Base-by-base conservation (phyloP, 2,797 vertebrate species). In the Sebastiscus albofasciatus region DNA sequence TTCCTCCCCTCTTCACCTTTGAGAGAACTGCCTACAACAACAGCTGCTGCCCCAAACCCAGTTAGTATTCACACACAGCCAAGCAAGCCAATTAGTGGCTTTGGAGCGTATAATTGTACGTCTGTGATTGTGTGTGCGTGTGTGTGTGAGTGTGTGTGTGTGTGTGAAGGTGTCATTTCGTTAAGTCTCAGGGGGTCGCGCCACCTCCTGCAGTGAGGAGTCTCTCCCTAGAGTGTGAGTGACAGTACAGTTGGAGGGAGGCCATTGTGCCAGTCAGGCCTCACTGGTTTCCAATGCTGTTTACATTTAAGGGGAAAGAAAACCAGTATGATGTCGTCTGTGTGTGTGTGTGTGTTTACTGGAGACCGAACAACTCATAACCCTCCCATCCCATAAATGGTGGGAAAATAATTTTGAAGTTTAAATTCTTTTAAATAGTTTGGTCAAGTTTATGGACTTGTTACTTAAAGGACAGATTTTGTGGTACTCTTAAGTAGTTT, bases 181-280 rank as follows among this genome's bases (percentile, higher is more conserved):
- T 90, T 74, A 80, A 83, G 85, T 90, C 92, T 91, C 87, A 27
- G 91, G 90, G 87, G 91, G 92, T 89, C 83, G 90, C 89, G 89
- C 91, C 89, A 91, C 85, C 88, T 90, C 95, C 93, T 85, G 90
- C 90, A 31, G 94, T 75, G 94, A 88, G 90, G 87, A 91, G 95
- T 95, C 92, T 95, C 79, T 91, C 85, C 75, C 75, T 67, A 77
- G 90, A 87, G 89, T 80, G 85, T 93, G 94, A 95, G 89, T 94
- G 92, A 91, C 93, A 92, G 91, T 73, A 60, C 16, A 8, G 90
- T 87, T 73, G 16, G 77, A 79, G 86, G 87, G 92, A 82, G 85
- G 78, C 64, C 89, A 80, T 92, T 93, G 90, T 94, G 79, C 33
- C 74, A 73, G 93, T 91, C 91, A 92, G 66, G 92, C 92, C 75